Percentiles rank a stretch among this genome's conserved stretches.
Evolutionary conservation across 2,797 vertebrate genomes (phyloP).

Genomic region (Nyctalus aviator): DNA sequence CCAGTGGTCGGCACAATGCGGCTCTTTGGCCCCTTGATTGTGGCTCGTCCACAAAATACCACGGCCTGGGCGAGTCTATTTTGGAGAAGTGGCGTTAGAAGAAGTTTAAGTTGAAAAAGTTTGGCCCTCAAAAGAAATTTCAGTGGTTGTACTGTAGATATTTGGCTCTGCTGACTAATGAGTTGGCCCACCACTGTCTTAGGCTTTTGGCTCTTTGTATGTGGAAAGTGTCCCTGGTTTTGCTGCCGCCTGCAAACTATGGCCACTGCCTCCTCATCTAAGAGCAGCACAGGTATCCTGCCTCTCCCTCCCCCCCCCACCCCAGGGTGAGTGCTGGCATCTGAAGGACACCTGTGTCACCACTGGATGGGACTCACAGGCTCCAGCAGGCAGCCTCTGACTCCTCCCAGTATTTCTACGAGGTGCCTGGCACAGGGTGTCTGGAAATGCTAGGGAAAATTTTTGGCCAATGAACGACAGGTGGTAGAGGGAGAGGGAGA

Average conservation of each 20-base stretch:
- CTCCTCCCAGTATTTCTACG: not conserved
- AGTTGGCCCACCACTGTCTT: not conserved
- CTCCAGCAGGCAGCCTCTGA: not conserved
- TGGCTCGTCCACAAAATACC: no score
- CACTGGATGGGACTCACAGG: not conserved
- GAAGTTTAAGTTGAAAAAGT: no score
- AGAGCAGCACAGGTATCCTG: accelerated
- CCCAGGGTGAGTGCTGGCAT: accelerated
- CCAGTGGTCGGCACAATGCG: no score
- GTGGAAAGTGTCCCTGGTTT: not conserved
- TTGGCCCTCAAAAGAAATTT: no score
- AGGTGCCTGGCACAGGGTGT: accelerated
- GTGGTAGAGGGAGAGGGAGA: not conserved
- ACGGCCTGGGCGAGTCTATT: no score
- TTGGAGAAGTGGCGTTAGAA: no score
- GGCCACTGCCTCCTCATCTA: not conserved
- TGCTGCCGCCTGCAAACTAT: not conserved
- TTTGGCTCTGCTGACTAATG: no score
- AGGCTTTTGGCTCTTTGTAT: not conserved
- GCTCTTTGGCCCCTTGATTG: no score
- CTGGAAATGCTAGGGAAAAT: not conserved
- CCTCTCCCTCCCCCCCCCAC: accelerated
- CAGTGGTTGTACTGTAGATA: no score
- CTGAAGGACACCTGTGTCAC: not conserved
- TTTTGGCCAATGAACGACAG: not conserved